Percentiles rank a stretch among this genome's conserved stretches.
Evolutionary conservation across 64 coral and sea anemone genomes (phyloP).

Genomic region (Cladopsammia gracilis): DNA sequence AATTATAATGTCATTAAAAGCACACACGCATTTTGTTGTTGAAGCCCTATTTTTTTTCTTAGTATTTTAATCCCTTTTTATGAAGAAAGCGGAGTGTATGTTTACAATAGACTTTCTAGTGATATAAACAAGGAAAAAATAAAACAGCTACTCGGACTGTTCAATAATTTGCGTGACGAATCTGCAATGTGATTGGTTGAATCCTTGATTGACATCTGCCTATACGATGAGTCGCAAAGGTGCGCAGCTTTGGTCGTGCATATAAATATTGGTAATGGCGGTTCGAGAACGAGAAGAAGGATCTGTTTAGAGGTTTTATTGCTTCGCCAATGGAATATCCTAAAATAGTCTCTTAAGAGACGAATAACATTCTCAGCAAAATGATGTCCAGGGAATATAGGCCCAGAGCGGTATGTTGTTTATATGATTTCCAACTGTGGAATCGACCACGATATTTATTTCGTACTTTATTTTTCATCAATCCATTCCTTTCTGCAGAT

Average conservation of each 20-base stretch:
- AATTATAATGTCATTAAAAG: too few relatives aligned
- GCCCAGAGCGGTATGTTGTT: constrained; percentile 43
- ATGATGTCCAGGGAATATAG: constrained; percentile 33
- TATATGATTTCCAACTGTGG: constrained; percentile 39
- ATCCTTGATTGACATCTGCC: constrained; percentile 26
- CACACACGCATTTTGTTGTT: too few relatives aligned
- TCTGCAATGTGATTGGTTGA: background rate
- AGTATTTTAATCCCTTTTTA: too few relatives aligned
- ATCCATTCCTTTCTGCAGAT: background rate
- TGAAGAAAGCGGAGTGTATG: too few relatives aligned
- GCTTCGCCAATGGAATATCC: constrained; percentile 19
- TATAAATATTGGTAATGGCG: constrained; percentile 10
- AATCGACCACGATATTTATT: background rate
- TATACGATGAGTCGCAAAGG: background rate
- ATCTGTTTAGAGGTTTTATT: constrained; percentile 22
- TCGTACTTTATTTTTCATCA: background rate
- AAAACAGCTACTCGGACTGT: background rate
- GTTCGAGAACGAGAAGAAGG: background rate
- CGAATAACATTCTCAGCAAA: background rate
- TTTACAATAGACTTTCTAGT: too few relatives aligned
- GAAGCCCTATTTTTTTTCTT: too few relatives aligned
- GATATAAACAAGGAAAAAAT: background rate
- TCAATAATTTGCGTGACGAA: constrained; percentile 15
- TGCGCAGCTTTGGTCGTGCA: background rate
- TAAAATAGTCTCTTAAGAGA: background rate